Percentiles rank a stretch among this genome's conserved stretches.
phyloP scores from a whole-genome alignment of 37 sponge, comb jelly and placozoan genomes.

The Eunapius fragilis region DNA sequence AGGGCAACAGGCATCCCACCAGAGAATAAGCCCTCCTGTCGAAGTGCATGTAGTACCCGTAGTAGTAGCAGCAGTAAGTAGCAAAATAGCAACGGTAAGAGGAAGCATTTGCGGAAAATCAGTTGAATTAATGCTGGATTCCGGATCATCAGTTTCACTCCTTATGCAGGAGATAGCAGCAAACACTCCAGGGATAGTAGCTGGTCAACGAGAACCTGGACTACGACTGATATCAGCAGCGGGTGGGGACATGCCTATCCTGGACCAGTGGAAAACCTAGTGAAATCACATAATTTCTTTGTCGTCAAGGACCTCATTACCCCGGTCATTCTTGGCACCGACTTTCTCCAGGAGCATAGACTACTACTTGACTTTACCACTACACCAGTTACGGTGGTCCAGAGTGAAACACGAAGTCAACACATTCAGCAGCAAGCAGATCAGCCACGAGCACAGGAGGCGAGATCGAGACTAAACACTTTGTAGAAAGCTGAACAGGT shows the following conservation, averaged over 20 bases:
- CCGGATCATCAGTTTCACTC: constrained; percentile 50
- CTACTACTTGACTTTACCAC: not conserved
- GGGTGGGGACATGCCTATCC: not conserved
- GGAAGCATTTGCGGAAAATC: constrained; percentile 10
- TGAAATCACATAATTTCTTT: constrained; percentile 40
- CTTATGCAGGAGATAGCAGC: constrained; percentile 7
- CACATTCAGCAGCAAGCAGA: too few relatives aligned
- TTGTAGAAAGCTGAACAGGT: too few relatives aligned
- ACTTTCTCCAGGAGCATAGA: constrained; percentile 27
- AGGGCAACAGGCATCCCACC: constrained; percentile 30
- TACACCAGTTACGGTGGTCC: too few relatives aligned
- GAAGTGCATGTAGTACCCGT: not conserved
- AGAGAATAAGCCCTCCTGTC: constrained; percentile 7
- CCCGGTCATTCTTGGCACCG: constrained; percentile 58
- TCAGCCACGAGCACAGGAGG: too few relatives aligned
- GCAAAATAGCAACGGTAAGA: not conserved
- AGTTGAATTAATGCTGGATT: constrained; percentile 48
- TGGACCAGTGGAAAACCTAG: constrained; percentile 16
- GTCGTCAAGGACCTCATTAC: constrained; percentile 53
- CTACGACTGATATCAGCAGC: constrained; percentile 19
- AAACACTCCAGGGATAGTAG: too few relatives aligned
- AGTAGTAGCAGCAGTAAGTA: constrained; percentile 11
- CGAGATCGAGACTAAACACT: too few relatives aligned
- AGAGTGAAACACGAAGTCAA: too few relatives aligned
- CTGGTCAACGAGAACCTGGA: not conserved